A percentile compares a stretch with the other conserved stretches of the same genome.
phyloP scores from a whole-genome alignment of 1,140 invertebrate genomes.

The Glossosoma conforme region DNA sequence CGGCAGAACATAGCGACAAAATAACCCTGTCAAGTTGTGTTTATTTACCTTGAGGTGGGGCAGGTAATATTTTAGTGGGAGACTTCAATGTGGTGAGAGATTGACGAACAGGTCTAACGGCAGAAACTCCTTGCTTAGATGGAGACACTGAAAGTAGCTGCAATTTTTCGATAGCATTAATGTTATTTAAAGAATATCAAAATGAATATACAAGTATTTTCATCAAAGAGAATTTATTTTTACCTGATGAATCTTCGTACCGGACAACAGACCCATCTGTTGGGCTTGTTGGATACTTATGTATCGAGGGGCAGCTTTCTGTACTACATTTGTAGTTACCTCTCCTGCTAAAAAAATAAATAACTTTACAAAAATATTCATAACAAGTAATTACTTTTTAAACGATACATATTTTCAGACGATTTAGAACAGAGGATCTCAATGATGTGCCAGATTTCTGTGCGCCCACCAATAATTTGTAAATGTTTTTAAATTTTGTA shows the following conservation, averaged over 20 bases:
- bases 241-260: constrained; percentile 49
- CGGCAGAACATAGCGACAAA: too few relatives aligned
- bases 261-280: constrained; percentile 58
- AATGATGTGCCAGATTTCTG: too few relatives aligned
- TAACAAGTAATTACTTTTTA: too few relatives aligned
- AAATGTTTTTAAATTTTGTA: too few relatives aligned
- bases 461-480: too few relatives aligned
- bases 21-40: too few relatives aligned
- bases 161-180: constrained; percentile 25
- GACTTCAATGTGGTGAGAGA: constrained; percentile 51
- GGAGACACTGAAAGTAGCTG: constrained; percentile 40
- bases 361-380: too few relatives aligned
- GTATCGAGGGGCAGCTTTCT: constrained; percentile 64
- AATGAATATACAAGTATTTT: neutral
- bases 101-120: constrained; percentile 29
- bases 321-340: constrained; percentile 43
- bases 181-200: constrained; percentile 5
- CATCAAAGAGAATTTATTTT: neutral
- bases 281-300: constrained; percentile 51
- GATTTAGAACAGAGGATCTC: too few relatives aligned
- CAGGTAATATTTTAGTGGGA: constrained; percentile 66
- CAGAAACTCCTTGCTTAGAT: constrained; percentile 33
- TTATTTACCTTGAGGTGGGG: constrained; percentile 52
- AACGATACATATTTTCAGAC: too few relatives aligned
- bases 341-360: constrained; percentile 4